Conservation (phyloP, 2,113 vertebrate species). For the Ivindomyrus marchei region DNA sequence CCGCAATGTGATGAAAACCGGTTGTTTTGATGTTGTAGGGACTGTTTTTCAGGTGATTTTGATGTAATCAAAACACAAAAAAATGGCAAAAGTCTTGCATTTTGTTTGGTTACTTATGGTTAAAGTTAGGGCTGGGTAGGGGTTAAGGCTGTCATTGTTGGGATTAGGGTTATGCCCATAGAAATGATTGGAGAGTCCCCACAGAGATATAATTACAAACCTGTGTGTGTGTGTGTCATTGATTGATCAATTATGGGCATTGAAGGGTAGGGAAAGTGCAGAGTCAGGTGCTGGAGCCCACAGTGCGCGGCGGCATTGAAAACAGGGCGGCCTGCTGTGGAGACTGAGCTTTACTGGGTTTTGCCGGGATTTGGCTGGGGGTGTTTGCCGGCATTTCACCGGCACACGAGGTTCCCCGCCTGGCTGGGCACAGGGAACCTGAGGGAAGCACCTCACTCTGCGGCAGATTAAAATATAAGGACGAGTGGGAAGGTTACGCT, state of each 20-base stretch:
- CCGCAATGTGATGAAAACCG: neutral
- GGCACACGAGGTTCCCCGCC: neutral
- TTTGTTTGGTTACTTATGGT: no score
- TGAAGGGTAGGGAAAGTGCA: neutral
- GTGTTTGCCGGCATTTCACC: neutral
- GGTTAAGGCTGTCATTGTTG: no score
- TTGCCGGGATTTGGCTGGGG: neutral
- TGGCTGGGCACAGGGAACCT: neutral
- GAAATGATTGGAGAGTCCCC: no score
- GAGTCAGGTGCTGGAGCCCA: neutral
- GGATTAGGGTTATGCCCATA: no score
- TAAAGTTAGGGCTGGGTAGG: no score
- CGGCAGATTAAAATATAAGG: neutral
- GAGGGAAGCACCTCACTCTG: neutral
- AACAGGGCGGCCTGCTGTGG: neutral
- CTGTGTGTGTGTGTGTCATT: neutral
- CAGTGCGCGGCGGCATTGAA: neutral
- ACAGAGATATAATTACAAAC: no score
- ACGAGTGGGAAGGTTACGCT: neutral
- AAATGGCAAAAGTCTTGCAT: no score
- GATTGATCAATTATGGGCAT: neutral
- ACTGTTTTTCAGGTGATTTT: neutral
- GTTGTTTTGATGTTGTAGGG: neutral
- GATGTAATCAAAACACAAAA: no score
- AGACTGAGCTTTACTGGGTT: neutral